These are phyloP conservation scores for Apotomis betuletana DNA, from an alignment of 2,888 invertebrate genomes.

Conservation along the genomic window DNA sequence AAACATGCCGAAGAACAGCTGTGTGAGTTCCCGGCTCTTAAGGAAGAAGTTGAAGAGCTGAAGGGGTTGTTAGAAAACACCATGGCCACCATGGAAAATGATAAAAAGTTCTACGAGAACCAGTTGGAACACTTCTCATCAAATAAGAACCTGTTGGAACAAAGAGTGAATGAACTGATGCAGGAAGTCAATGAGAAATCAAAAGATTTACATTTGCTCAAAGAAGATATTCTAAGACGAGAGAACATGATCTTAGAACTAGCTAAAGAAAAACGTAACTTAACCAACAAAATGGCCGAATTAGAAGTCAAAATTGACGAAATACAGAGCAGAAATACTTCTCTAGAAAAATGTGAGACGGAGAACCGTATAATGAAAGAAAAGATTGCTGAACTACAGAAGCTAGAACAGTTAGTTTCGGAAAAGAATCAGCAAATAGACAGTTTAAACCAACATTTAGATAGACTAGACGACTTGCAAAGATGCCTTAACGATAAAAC, in stretches of 20 bases:
- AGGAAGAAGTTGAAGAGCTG: conserved; percentile 77
- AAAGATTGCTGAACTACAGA: conserved; percentile 75
- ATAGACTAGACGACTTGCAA: conserved; percentile 77
- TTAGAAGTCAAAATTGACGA: conserved; percentile 80
- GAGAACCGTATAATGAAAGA: conserved; percentile 78
- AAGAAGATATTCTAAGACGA: conserved; percentile 82
- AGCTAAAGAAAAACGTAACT: conserved; percentile 82
- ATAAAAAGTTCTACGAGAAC: conserved; percentile 83
- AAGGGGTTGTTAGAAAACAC: conserved; percentile 77
- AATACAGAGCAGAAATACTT: conserved; percentile 70
- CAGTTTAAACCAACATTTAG: conserved; percentile 77
- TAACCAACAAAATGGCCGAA: conserved; percentile 77
- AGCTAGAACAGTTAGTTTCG: conserved; percentile 79
- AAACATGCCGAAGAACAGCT: conserved; percentile 81
- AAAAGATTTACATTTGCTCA: conserved; percentile 78
- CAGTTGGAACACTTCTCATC: conserved; percentile 81
- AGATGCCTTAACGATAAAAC: conserved; percentile 79
- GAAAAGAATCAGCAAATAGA: conserved; percentile 83
- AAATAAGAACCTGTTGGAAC: conserved; percentile 80
- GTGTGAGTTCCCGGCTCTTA: conserved; percentile 78
- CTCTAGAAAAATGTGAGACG: conserved; percentile 66
- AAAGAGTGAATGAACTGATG: conserved; percentile 83
- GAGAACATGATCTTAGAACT: conserved; percentile 84
- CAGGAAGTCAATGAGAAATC: conserved; percentile 81
- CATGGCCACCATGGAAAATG: conserved; percentile 79